Percentiles rank a stretch among this genome's conserved stretches.
Conservation (phyloP, 2,888 invertebrate genomes). For the Cryptocephalus moraei region DNA sequence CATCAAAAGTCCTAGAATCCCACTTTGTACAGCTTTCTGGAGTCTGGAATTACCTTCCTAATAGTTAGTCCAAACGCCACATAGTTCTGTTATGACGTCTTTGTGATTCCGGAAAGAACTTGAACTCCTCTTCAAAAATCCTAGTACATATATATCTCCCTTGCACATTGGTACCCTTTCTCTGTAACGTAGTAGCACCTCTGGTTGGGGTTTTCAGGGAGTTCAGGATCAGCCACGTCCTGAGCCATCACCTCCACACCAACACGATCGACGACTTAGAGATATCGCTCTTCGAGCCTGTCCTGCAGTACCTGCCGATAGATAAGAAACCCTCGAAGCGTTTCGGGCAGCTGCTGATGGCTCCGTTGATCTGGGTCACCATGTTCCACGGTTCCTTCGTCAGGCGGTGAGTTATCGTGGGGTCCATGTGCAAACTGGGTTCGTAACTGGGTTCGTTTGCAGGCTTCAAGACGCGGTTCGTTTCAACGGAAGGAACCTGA, state of each 20-base stretch:
- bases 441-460: constrained; percentile 1
- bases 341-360: constrained; percentile 43
- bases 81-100: no score
- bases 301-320: constrained; percentile 50
- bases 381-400: constrained; percentile 33
- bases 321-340: constrained; percentile 44
- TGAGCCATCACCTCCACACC: constrained; percentile 71
- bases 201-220: constrained; percentile 38
- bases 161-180: no score
- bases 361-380: constrained; percentile 30
- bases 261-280: constrained; percentile 70
- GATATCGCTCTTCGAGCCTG: constrained; percentile 56
- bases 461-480: constrained; percentile 14
- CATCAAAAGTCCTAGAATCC: no score
- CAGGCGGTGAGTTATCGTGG: constrained; percentile 37
- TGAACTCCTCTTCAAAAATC: no score
- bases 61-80: no score
- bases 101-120: no score
- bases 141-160: no score
- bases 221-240: constrained; percentile 63
- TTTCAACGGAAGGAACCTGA: constrained; percentile 14
- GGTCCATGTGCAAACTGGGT: no score
- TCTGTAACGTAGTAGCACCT: no score
- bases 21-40: no score
- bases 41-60: no score